phyloP scores from a whole-genome alignment of 1,140 invertebrate species.

The Nephotettix cincticeps region DNA sequence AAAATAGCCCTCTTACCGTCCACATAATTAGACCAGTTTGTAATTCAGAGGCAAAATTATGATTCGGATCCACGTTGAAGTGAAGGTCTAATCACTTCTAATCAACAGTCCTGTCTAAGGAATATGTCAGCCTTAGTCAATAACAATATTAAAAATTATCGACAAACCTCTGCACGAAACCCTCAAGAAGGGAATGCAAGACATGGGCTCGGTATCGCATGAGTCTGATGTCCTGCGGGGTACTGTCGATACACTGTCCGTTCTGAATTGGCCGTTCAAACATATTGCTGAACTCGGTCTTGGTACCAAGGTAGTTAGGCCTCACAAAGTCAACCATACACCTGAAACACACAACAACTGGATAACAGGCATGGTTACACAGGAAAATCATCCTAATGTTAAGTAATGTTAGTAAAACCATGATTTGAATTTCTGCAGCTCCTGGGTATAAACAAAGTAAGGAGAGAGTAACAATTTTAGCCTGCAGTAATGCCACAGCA shows the following conservation, averaged over 20 bases:
- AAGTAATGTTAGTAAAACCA: no score
- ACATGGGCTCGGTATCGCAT: conserved; percentile 91
- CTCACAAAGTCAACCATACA: conserved; percentile 96
- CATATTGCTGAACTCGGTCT: conserved; percentile 94
- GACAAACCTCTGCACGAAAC: conserved; percentile 80
- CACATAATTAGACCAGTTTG: no score
- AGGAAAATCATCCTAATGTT: not conserved
- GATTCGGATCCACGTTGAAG: not conserved
- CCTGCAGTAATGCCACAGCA: no score
- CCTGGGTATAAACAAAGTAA: no score
- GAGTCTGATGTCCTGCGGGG: conserved; percentile 82
- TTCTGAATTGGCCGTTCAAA: conserved; percentile 94
- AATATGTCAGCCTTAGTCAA: no score
- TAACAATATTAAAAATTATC: conserved; percentile 8
- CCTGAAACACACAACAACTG: conserved; percentile 37
- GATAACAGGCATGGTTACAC: not conserved
- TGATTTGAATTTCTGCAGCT: no score
- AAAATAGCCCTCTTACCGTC: no score
- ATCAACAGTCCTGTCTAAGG: no score
- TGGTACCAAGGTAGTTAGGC: conserved; percentile 89
- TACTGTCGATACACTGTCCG: conserved; percentile 91
- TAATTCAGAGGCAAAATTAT: no score
- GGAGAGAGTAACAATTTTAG: no score
- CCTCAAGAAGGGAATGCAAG: conserved; percentile 82
- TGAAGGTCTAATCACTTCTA: not conserved